A percentile compares a stretch with the other conserved stretches of the same genome.
Evolutionary conservation across 2,888 invertebrate genomes (phyloP).

Genomic region (Trachelus stipa): DNA sequence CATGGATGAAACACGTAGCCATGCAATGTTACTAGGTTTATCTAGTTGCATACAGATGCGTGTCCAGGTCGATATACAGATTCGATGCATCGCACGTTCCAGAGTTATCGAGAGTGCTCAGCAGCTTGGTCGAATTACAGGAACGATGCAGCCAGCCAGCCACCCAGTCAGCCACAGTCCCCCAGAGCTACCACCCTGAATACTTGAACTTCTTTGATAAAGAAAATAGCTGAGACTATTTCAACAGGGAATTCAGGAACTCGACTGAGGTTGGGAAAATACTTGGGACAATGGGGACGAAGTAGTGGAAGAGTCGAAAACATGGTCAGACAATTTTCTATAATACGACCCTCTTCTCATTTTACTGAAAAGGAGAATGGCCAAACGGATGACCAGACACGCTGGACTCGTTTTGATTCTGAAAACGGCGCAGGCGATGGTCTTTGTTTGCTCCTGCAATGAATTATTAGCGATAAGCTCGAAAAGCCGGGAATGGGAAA

Average conservation of each 20-base stretch:
- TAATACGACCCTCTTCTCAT: background rate
- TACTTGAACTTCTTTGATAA: background rate
- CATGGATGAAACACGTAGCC: constrained; percentile 48
- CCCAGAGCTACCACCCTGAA: background rate
- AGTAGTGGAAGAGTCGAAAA: background rate
- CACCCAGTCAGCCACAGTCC: background rate
- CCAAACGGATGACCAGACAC: background rate
- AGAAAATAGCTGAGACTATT: background rate
- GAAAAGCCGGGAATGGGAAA: constrained; percentile 46
- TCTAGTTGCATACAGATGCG: constrained; percentile 48
- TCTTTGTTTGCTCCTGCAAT: constrained; percentile 48
- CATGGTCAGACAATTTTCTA: background rate
- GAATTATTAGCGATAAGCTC: constrained; percentile 57
- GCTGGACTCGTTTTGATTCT: constrained; percentile 17
- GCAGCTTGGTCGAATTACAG: constrained; percentile 38
- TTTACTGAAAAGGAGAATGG: background rate
- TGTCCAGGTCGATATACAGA: constrained; percentile 41
- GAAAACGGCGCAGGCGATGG: constrained; percentile 42
- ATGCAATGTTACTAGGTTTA: constrained; percentile 52
- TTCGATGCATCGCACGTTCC: constrained; percentile 58
- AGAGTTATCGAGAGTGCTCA: constrained; percentile 59
- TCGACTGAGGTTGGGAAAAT: background rate
- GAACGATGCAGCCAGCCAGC: background rate
- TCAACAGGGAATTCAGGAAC: background rate
- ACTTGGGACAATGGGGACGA: background rate